phyloP scores from a whole-genome alignment of 2,113 vertebrate genomes.

The Megaceryle torquata region DNA sequence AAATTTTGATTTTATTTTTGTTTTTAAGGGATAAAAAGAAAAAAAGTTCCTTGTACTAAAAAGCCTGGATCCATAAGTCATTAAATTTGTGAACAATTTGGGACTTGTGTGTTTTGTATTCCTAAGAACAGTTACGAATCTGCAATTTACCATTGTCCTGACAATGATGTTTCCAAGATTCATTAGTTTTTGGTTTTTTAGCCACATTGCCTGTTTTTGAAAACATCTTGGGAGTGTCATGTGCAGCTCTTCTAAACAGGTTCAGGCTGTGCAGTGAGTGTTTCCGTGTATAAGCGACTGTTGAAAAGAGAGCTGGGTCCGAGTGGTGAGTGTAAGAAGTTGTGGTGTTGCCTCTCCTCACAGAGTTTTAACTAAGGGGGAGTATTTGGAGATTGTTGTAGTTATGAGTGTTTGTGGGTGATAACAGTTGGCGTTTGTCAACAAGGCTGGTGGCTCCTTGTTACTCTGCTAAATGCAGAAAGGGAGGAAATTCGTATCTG shows the following conservation, averaged over 20 bases:
- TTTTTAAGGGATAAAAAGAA: not conserved
- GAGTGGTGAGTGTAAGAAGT: too few relatives aligned
- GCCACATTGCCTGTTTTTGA: fast-evolving
- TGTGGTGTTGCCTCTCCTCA: not conserved
- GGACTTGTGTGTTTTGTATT: not conserved
- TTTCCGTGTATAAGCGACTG: fast-evolving
- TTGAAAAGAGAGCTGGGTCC: too few relatives aligned
- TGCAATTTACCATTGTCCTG: not conserved
- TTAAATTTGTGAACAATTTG: slow-evolving; percentile 23
- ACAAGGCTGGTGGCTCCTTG: not conserved
- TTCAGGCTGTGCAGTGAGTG: not conserved
- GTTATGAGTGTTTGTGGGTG: too few relatives aligned
- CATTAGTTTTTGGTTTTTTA: not conserved
- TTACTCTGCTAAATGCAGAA: not conserved
- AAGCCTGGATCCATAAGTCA: not conserved
- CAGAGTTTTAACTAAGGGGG: not conserved
- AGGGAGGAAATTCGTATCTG: not conserved
- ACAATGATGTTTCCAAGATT: fast-evolving
- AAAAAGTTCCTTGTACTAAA: not conserved
- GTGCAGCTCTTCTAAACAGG: too few relatives aligned
- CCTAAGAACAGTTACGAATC: not conserved
- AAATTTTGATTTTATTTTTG: not conserved
- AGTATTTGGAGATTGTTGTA: not conserved
- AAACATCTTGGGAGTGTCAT: fast-evolving
- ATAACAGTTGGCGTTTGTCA: fast-evolving